Evolutionary conservation across 2,888 invertebrate species (phyloP).

Genomic region (Portevinia maculata): DNA sequence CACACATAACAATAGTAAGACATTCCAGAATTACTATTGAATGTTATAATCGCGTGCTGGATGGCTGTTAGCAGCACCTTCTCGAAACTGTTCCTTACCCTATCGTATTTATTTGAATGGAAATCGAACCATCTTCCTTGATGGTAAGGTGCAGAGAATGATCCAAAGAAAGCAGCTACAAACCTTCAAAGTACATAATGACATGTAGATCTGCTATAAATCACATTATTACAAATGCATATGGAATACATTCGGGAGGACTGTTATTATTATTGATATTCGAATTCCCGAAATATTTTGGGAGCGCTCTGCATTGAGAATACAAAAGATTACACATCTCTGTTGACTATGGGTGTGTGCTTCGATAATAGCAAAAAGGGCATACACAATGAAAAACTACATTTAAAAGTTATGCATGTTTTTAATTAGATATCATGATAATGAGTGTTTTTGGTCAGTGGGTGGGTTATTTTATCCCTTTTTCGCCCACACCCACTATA

Average conservation of each 20-base stretch:
- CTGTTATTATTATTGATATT: constrained; percentile 61
- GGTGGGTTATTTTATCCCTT: constrained; percentile 7
- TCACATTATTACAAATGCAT: constrained; percentile 64
- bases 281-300: constrained; percentile 67
- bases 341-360: constrained; percentile 60
- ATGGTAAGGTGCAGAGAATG: constrained; percentile 25
- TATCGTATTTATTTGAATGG: background rate
- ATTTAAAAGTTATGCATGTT: constrained; percentile 45
- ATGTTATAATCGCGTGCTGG: constrained; percentile 75
- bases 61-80: constrained; percentile 75
- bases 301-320: constrained; percentile 52
- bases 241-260: constrained; percentile 30
- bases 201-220: constrained; percentile 73
- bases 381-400: constrained; percentile 29
- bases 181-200: constrained; percentile 53
- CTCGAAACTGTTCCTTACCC: constrained; percentile 27
- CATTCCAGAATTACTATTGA: constrained; percentile 73
- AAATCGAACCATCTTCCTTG: constrained; percentile 2
- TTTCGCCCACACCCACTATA: constrained; percentile 20
- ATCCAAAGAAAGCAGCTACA: constrained; percentile 39
- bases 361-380: constrained; percentile 31
- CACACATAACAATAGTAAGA: constrained; percentile 75
- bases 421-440: constrained; percentile 36
- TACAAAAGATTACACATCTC: constrained; percentile 61
- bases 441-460: constrained; percentile 19